Conservation (phyloP, 1,140 invertebrate genomes). For the Anastrepha obliqua region DNA sequence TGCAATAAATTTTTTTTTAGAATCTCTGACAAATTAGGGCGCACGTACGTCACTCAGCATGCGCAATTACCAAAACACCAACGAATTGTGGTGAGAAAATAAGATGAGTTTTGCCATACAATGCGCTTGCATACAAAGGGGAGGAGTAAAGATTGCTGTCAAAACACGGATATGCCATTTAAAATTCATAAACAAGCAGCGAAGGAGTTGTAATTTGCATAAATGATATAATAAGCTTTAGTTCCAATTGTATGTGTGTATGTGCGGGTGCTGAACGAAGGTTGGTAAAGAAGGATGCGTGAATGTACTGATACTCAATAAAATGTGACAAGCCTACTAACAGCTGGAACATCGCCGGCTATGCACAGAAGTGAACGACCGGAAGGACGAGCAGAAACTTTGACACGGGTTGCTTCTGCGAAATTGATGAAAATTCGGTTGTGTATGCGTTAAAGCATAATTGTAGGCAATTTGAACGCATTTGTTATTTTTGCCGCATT, state of each 20-base stretch:
- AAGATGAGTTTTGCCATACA: no score
- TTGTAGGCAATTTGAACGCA: slow-evolving; percentile 14
- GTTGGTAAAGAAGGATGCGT: background rate
- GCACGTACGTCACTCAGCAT: slow-evolving; percentile 21
- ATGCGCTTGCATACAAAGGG: background rate
- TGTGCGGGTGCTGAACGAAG: background rate
- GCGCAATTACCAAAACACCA: slow-evolving; percentile 31
- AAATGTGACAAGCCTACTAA: background rate
- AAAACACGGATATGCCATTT: background rate
- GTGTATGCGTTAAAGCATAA: slow-evolving; percentile 20
- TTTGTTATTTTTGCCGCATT: background rate
- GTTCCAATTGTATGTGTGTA: background rate
- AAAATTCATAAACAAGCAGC: background rate
- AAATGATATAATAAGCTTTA: background rate
- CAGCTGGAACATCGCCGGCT: background rate
- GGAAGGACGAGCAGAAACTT: background rate
- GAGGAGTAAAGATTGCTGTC: background rate
- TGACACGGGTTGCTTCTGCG: slow-evolving; percentile 1
- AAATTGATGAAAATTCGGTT: background rate
- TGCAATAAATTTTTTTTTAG: background rate
- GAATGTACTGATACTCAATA: background rate
- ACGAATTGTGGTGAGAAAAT: background rate
- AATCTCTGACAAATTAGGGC: slow-evolving; percentile 27
- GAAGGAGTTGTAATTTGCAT: slow-evolving; percentile 25
- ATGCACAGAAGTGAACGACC: background rate